A percentile compares a stretch with the other conserved stretches of the same genome.
Evolutionary conservation across 1,140 invertebrate species (phyloP).

Genomic region (Brachionus paranguensis): DNA sequence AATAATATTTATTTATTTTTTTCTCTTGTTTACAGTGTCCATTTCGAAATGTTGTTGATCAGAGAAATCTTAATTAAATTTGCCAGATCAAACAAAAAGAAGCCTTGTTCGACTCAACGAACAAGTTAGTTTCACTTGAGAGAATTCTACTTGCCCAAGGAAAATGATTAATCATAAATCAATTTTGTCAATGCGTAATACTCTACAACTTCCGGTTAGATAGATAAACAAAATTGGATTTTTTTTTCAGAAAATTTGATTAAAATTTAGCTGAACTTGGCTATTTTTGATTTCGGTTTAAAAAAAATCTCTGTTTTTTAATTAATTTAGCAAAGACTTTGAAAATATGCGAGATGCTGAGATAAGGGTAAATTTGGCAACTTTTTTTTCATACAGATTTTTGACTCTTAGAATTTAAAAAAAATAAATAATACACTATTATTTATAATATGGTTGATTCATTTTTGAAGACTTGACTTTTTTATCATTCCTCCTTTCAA

Average conservation of each 20-base stretch:
- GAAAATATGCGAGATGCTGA: not conserved
- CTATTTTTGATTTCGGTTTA: not conserved
- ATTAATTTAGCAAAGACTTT: not conserved
- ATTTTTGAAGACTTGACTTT: too few relatives aligned
- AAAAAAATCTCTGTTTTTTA: not conserved
- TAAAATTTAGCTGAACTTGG: not conserved
- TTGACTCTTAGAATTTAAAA: too few relatives aligned
- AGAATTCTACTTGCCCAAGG: not conserved
- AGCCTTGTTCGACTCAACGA: not conserved
- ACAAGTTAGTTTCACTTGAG: not conserved
- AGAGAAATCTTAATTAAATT: not conserved
- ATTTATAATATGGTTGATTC: too few relatives aligned
- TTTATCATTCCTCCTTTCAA: too few relatives aligned
- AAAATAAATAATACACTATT: too few relatives aligned
- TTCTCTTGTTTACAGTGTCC: not conserved
- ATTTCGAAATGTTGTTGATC: not conserved
- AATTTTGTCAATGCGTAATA: not conserved
- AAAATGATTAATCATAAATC: not conserved
- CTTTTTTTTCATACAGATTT: too few relatives aligned
- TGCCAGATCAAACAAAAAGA: not conserved
- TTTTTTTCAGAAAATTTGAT: not conserved
- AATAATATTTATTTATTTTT: not conserved
- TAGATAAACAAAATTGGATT: not conserved
- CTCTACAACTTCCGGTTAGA: not conserved
- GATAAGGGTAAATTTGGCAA: not conserved